Conservation (phyloP, 2,888 invertebrate species). For the Calameuta idolon region DNA sequence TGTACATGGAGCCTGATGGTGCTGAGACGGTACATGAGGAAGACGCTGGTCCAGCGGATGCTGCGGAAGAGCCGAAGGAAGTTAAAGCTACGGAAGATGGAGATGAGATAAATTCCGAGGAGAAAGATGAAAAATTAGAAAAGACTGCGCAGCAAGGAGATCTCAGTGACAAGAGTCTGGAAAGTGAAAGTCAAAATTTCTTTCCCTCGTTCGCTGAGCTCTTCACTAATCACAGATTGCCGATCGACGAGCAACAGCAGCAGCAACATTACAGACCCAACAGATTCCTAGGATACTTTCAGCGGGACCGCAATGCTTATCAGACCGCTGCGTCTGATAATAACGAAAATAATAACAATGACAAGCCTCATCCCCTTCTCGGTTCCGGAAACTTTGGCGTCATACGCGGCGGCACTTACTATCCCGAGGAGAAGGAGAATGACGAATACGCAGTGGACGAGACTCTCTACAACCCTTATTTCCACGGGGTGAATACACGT, state of each 20-base stretch:
- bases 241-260: conserved; percentile 71
- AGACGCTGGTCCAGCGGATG: not conserved
- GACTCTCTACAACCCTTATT: conserved; percentile 73
- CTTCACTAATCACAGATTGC: conserved; percentile 73
- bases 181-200: conserved; percentile 77
- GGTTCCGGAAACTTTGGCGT: conserved; percentile 87
- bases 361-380: conserved; percentile 74
- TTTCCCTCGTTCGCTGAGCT: conserved; percentile 82
- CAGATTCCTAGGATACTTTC: conserved; percentile 62
- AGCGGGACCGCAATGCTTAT: conserved; percentile 56
- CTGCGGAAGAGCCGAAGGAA: conserved; percentile 14
- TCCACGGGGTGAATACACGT: conserved; percentile 77
- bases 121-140: conserved; percentile 10
- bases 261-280: conserved; percentile 60
- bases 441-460: conserved; percentile 73
- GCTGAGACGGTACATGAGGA: conserved; percentile 38
- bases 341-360: conserved; percentile 43
- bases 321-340: conserved; percentile 46
- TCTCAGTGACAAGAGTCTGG: conserved; percentile 69
- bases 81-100: not conserved
- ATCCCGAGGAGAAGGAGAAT: conserved; percentile 75
- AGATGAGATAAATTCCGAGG: not conserved
- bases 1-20: conserved; percentile 66
- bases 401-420: conserved; percentile 87
- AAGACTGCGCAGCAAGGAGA: conserved; percentile 26